phyloP scores from a whole-genome alignment of 2,797 vertebrate genomes.

The Brachyrhaphis roseni region DNA sequence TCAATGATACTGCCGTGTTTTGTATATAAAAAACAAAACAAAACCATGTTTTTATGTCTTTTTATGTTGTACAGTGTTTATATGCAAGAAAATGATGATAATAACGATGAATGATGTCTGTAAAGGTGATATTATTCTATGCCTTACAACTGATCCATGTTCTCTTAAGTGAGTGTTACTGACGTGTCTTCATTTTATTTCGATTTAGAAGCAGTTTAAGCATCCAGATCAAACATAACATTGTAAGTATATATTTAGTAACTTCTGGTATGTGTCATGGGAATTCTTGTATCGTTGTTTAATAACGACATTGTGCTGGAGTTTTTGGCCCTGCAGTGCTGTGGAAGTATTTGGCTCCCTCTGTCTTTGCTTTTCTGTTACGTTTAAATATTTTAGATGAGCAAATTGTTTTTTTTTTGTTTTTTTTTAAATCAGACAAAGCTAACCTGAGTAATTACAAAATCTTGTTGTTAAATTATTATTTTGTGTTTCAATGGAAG shows the following conservation, averaged over 20 bases:
- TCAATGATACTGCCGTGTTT: slow-evolving; percentile 21
- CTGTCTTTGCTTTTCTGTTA: not conserved
- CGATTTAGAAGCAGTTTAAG: slow-evolving; percentile 7
- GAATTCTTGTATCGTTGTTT: slow-evolving; percentile 6
- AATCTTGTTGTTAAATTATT: not conserved
- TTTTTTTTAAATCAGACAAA: not conserved
- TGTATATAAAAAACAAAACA: not conserved
- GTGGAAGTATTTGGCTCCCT: not conserved
- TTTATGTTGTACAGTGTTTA: slow-evolving; percentile 37
- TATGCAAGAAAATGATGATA: slow-evolving; percentile 9
- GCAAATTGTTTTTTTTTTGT: too few species aligned
- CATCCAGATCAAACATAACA: not conserved
- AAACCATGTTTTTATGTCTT: slow-evolving; percentile 16
- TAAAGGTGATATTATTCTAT: slow-evolving; percentile 22
- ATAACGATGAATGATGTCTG: slow-evolving; percentile 17
- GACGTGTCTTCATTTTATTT: slow-evolving; percentile 18
- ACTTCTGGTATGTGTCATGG: slow-evolving; percentile 1
- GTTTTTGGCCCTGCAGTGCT: not conserved
- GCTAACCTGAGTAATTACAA: not conserved
- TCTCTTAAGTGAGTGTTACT: slow-evolving; percentile 35
- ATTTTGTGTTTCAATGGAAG: not conserved
- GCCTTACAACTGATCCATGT: slow-evolving; percentile 40
- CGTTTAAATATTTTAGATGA: not conserved
- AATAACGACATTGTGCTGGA: slow-evolving; percentile 16
- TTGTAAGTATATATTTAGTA: not conserved